A percentile compares a stretch with the other conserved stretches of the same genome.
phyloP scores from a whole-genome alignment of 2,888 invertebrate genomes.

The Spisula solida region DNA sequence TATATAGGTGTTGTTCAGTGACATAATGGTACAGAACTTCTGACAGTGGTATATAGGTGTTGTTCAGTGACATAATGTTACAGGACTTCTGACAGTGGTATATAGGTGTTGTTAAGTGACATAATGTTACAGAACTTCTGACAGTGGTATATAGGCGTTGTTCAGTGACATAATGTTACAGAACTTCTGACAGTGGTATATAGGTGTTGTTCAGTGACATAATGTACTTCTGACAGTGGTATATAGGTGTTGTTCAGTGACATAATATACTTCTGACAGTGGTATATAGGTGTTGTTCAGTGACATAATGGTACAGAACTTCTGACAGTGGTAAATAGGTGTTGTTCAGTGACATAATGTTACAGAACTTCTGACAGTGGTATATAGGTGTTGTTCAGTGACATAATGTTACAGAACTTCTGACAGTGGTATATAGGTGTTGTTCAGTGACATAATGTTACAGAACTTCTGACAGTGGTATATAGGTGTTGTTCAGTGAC shows the following conservation, averaged over 20 bases:
- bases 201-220: not conserved
- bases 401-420: too few relatives aligned
- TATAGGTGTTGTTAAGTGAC: not conserved
- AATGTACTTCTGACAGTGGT: too few relatives aligned
- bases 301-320: too few relatives aligned
- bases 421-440: not conserved
- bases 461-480: too few relatives aligned
- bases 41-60: not conserved
- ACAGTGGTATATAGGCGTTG: not conserved
- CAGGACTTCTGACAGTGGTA: too few relatives aligned
- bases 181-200: too few relatives aligned
- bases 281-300: not conserved
- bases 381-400: not conserved
- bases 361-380: too few relatives aligned
- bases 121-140: too few relatives aligned
- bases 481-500: not conserved
- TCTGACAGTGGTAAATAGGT: not conserved
- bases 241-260: not conserved
- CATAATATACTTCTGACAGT: too few relatives aligned
- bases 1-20: not conserved
- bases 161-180: not conserved
- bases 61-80: not conserved
- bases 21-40: too few relatives aligned
- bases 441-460: not conserved
- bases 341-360: not conserved